Percentiles rank a stretch among this genome's conserved stretches.
These are phyloP conservation scores for Lordiphosa clarofinis DNA, from an alignment of 1,140 invertebrate species.

Conservation along the genomic window DNA sequence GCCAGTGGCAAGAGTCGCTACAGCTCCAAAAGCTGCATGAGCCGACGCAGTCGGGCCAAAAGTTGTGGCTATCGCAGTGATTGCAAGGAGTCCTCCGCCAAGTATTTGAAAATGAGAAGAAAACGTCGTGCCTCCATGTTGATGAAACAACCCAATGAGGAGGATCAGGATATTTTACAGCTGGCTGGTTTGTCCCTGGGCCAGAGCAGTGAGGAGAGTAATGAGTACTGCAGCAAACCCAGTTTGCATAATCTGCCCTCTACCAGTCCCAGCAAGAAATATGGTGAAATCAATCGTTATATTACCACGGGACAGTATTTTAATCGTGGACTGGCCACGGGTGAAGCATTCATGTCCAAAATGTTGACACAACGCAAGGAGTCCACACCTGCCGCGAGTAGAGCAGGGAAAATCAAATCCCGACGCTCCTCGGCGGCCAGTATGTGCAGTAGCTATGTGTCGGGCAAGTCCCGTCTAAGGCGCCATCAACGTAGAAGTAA, in stretches of 20 bases:
- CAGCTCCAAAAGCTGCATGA: constrained; percentile 81
- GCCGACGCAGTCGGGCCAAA: constrained; percentile 81
- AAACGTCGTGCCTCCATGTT: constrained; percentile 80
- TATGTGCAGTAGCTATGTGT: constrained; percentile 74
- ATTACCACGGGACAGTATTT: constrained; percentile 77
- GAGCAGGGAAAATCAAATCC: constrained; percentile 62
- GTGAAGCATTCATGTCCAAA: constrained; percentile 50
- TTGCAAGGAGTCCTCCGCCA: constrained; percentile 53
- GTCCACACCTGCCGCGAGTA: constrained; percentile 14
- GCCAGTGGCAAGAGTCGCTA: constrained; percentile 83
- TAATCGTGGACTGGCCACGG: constrained; percentile 35
- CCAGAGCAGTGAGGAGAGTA: constrained; percentile 77
- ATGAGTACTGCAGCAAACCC: constrained; percentile 72
- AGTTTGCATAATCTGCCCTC: constrained; percentile 62
- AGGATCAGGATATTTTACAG: constrained; percentile 75
- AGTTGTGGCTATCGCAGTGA: constrained; percentile 79
- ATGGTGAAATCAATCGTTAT: constrained; percentile 77
- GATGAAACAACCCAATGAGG: constrained; percentile 40
- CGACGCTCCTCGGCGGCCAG: constrained; percentile 74
- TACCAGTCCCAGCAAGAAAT: constrained; percentile 73
- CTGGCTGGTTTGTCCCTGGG: constrained; percentile 72
- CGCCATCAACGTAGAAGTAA: constrained; percentile 55
- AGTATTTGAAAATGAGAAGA: constrained; percentile 45
- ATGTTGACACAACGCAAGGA: constrained; percentile 64
- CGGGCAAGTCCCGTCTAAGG: constrained; percentile 56